Percentiles rank a stretch among this genome's conserved stretches.
These are phyloP conservation scores for Anas acuta DNA, from an alignment of 2,797 vertebrate species.

Conservation along the genomic window DNA sequence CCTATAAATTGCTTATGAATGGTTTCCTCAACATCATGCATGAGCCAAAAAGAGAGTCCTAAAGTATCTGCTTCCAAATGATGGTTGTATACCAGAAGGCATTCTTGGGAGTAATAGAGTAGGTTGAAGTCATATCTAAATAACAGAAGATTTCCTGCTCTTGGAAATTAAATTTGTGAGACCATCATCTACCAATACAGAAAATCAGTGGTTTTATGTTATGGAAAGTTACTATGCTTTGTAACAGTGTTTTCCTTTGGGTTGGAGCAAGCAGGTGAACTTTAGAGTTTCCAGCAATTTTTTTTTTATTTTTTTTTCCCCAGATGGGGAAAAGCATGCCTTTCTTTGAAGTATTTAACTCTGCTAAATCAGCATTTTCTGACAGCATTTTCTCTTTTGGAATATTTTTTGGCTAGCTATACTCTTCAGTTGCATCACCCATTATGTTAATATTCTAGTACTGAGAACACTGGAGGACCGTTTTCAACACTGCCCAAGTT, in stretches of 20 bases:
- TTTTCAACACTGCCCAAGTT: background rate
- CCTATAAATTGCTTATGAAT: too few species aligned
- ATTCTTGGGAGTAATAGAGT: background rate
- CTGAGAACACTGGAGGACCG: background rate
- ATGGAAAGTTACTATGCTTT: background rate
- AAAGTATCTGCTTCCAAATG: background rate
- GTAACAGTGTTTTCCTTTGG: background rate
- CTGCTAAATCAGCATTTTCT: conserved; percentile 16
- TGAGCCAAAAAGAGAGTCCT: background rate
- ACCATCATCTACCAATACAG: background rate
- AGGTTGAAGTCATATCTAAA: background rate
- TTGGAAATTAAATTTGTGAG: background rate
- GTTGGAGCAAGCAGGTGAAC: background rate
- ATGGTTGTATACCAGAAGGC: background rate
- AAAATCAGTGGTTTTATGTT: background rate
- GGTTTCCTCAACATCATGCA: background rate
- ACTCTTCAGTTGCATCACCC: background rate
- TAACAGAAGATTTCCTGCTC: background rate
- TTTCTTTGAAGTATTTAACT: background rate
- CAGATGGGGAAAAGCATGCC: background rate
- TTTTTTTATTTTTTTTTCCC: too few species aligned
- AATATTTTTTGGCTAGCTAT: conserved; percentile 4
- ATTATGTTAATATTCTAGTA: conserved; percentile 38
- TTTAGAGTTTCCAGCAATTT: background rate
- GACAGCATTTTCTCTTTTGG: background rate